A percentile compares a stretch with the other conserved stretches of the same genome.
Evolutionary conservation across 2,888 invertebrate genomes (phyloP).

Genomic region (Pycnomerus fuliginosus): DNA sequence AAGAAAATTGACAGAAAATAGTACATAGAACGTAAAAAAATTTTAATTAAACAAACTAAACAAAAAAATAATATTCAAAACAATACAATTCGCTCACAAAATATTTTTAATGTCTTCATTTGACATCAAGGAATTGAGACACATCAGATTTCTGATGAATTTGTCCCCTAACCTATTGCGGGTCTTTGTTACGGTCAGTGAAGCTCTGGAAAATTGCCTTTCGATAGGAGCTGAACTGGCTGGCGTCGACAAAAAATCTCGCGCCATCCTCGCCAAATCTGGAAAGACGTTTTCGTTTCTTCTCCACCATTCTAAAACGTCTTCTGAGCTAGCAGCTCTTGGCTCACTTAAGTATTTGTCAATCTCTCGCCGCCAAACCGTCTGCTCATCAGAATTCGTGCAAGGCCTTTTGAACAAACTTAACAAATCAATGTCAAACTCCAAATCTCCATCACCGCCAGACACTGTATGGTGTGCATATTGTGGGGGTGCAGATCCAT

Average conservation of each 20-base stretch:
- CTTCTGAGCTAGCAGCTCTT: constrained; percentile 9
- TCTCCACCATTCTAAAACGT: constrained; percentile 25
- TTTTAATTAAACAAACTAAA: not conserved
- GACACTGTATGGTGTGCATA: too few species aligned
- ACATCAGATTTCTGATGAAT: constrained; percentile 12
- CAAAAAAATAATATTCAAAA: not conserved
- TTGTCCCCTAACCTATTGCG: constrained; percentile 14
- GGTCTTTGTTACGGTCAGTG: constrained; percentile 13
- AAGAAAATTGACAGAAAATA: too few species aligned
- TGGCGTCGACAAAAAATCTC: constrained; percentile 7
- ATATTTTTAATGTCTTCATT: constrained; percentile 2
- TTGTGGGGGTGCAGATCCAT: not conserved
- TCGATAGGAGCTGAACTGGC: constrained; percentile 20
- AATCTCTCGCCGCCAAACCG: constrained; percentile 4
- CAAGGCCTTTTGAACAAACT: not conserved
- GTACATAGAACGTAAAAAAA: too few species aligned
- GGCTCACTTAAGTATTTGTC: constrained; percentile 11
- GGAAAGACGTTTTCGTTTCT: constrained; percentile 16
- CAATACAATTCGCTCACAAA: not conserved
- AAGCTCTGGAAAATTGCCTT: constrained; percentile 20
- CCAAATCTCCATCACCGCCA: too few species aligned
- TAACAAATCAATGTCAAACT: not conserved
- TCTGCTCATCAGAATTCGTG: not conserved
- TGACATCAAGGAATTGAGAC: constrained; percentile 11
- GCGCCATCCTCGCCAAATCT: constrained; percentile 11